A percentile compares a stretch with the other conserved stretches of the same genome.
These are phyloP conservation scores for Leptura quadrifasciata DNA, from an alignment of 2,888 invertebrate species.

Conservation along the genomic window DNA sequence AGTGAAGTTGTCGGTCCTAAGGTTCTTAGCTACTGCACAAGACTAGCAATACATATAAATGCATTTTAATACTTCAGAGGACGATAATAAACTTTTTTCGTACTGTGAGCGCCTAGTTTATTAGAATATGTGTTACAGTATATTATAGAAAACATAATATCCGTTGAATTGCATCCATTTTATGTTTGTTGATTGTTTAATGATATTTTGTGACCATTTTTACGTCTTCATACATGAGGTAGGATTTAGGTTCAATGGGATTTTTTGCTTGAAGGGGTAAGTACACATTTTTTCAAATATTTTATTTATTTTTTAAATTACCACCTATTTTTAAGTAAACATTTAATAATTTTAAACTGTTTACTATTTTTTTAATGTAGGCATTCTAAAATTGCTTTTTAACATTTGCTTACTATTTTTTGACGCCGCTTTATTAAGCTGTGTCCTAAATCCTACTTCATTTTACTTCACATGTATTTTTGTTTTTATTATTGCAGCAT, in stretches of 20 bases:
- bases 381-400: background rate
- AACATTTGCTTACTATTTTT: background rate
- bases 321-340: background rate
- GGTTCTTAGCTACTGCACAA: too few species aligned
- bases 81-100: too few species aligned
- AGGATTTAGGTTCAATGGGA: conserved; percentile 41
- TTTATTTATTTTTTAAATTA: conserved; percentile 19
- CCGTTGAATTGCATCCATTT: background rate
- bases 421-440: background rate
- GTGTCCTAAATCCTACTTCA: conserved; percentile 40
- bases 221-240: conserved; percentile 28
- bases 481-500: background rate
- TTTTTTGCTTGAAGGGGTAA: conserved; percentile 29
- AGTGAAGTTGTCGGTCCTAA: too few species aligned
- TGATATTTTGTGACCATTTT: conserved; percentile 10
- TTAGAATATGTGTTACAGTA: too few species aligned
- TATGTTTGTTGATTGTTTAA: background rate
- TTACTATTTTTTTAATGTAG: background rate
- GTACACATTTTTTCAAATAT: conserved; percentile 38
- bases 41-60: too few species aligned
- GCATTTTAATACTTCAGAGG: too few species aligned
- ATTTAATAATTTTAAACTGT: conserved; percentile 12
- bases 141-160: too few species aligned
- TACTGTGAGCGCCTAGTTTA: too few species aligned
- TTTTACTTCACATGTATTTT: background rate